phyloP scores from a whole-genome alignment of 2,113 vertebrate genomes.

The Scomber scombrus region DNA sequence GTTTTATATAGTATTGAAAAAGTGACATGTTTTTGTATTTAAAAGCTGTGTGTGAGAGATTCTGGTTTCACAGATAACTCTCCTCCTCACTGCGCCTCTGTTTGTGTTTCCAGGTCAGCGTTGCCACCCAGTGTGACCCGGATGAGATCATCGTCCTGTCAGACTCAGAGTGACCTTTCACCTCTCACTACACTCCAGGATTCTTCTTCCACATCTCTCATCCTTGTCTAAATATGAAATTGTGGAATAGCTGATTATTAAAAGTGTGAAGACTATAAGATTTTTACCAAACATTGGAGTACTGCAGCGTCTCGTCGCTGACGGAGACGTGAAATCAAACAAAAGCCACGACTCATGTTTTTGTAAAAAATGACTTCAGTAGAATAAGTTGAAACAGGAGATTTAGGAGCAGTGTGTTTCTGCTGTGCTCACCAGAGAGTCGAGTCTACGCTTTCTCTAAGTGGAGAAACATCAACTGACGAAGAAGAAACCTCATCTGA shows the following conservation, averaged over 20 bases:
- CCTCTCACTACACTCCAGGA: neutral
- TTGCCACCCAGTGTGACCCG: slow-evolving; percentile 91
- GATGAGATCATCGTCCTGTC: slow-evolving; percentile 92
- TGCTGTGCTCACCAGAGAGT: too few relatives aligned
- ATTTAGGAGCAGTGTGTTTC: neutral
- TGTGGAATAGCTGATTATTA: neutral
- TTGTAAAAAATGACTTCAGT: neutral
- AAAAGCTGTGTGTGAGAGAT: too few relatives aligned
- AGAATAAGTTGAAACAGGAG: slow-evolving; percentile 2
- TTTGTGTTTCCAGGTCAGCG: slow-evolving; percentile 84
- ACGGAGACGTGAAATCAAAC: neutral
- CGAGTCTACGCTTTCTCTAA: neutral
- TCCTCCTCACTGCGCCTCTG: neutral
- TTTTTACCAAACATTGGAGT: too few relatives aligned
- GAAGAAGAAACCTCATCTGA: neutral
- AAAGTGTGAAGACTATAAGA: too few relatives aligned
- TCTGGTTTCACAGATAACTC: too few relatives aligned
- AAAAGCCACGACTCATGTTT: slow-evolving; percentile 15
- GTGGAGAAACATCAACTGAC: neutral
- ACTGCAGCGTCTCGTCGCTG: neutral
- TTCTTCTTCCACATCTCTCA: neutral
- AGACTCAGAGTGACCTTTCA: slow-evolving; percentile 86
- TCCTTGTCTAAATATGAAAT: neutral
- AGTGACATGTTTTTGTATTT: too few relatives aligned
- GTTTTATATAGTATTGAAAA: too few relatives aligned